Conservation (phyloP, 2,888 invertebrate genomes). For the Andrena fulva region DNA sequence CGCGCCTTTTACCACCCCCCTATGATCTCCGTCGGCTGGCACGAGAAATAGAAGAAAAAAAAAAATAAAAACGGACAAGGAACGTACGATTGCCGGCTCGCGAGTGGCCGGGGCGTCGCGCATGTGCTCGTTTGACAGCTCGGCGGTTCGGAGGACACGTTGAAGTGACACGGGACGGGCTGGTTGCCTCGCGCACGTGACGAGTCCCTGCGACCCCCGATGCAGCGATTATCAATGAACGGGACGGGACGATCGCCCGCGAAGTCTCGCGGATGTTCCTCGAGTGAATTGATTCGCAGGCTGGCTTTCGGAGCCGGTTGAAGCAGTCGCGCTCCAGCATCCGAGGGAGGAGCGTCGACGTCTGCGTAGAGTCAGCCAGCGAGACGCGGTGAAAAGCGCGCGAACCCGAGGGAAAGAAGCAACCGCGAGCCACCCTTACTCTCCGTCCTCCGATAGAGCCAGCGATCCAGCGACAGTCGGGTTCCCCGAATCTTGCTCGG, state of each 20-base stretch:
- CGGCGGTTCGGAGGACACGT: background rate
- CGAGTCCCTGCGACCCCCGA: background rate
- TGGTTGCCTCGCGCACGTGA: slow-evolving; percentile 21
- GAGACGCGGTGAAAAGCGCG: slow-evolving; percentile 2
- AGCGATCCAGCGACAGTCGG: slow-evolving; percentile 18
- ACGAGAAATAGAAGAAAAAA: background rate
- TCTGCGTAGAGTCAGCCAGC: background rate
- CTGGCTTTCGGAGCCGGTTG: background rate
- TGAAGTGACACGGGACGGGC: background rate
- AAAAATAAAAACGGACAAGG: background rate
- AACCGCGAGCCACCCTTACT: background rate
- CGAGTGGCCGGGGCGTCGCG: background rate
- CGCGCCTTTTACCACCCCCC: slow-evolving; percentile 23
- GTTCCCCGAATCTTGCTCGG: slow-evolving; percentile 23
- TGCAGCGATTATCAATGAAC: background rate
- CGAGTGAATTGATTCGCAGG: background rate
- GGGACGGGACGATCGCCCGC: background rate
- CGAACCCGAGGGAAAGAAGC: background rate
- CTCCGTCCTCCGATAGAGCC: background rate
- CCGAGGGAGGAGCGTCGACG: background rate
- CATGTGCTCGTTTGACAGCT: background rate
- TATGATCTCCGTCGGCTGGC: background rate
- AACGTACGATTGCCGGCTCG: background rate
- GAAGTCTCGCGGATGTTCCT: background rate
- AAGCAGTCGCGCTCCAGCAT: background rate